Evolutionary conservation across 2,113 vertebrate species (phyloP).

Genomic region (Martes martes): DNA sequence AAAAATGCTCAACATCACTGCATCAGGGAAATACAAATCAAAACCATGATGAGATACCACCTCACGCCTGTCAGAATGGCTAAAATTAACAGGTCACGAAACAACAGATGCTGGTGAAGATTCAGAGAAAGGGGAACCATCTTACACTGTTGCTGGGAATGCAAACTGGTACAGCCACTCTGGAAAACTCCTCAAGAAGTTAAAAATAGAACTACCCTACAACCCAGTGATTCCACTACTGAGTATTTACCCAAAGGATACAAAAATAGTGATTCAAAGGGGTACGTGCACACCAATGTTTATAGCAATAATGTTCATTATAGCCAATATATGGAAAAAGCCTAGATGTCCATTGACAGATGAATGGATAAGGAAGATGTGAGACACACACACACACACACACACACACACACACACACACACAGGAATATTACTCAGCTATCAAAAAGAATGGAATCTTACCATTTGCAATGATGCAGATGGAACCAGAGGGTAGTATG

Average conservation of each 20-base stretch:
- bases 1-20: neutral
- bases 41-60: neutral
- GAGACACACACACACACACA: neutral
- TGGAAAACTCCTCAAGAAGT: neutral
- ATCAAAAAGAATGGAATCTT: neutral
- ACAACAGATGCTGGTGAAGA: neutral
- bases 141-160: neutral
- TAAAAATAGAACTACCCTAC: neutral
- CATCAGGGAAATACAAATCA: neutral
- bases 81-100: neutral
- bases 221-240: neutral
- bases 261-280: neutral
- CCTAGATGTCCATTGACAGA: neutral
- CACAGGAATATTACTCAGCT: neutral
- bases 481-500: neutral
- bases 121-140: neutral
- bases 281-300: neutral
- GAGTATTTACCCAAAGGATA: neutral
- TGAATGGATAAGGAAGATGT: neutral
- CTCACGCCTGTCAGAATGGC: neutral
- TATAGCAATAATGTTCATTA: neutral
- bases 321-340: neutral
- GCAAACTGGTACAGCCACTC: neutral
- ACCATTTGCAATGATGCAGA: neutral
- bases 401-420: too few relatives aligned